Base-by-base conservation (phyloP, 64 coral and sea anemone genomes). In the Montipora efflorescens region DNA sequence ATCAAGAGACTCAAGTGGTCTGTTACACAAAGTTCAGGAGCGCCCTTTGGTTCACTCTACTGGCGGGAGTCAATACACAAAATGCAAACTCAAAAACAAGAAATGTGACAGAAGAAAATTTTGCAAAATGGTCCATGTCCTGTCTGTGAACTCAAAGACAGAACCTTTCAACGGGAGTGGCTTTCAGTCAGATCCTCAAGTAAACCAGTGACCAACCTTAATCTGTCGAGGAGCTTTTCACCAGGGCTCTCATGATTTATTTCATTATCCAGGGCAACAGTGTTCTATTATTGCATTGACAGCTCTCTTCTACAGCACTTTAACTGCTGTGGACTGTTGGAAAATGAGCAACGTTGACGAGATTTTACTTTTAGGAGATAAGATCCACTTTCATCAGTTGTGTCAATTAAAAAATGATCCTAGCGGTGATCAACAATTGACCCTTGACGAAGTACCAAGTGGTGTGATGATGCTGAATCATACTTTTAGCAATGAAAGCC, bases 351-450 rank as follows among this genome's bases (percentile, higher is more conserved):
- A 73, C 21, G 69, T 73, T 19, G 69, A 73, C 69, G 19, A 20
- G 69, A 73, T 73, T 73, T 73, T 73, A 20, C 52, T 73, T 73
- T 73, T 73, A 73, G 69, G 69, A 73, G 69, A 73, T 21, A 73
- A 73, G 7, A 20, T 73, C 6, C 69, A 73, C 69, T 73, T 73
- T 20, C 21, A 73, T 21, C 69, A 73, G 69, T 25, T 73, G 69
- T 73, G 69, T 25, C 69, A 28, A 2, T 20, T 73, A 36, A 73
- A 73, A 73, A 73, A 73, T 2, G 69, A 73, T 73, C 69, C 69
- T 21, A 20, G 7, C 7, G 69, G 69, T 25, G 69, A 73, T 73
- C 15, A 73, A 25, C 19, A 73, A 73, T 73, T 73, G 69, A 20
- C 69, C 18, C 69, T 73, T 73, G 69, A 73, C 69, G 23, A 73